Percentiles rank a stretch among this genome's conserved stretches.
These are phyloP conservation scores for Colletes latitarsis DNA, from an alignment of 1,140 invertebrate species.

Conservation along the genomic window DNA sequence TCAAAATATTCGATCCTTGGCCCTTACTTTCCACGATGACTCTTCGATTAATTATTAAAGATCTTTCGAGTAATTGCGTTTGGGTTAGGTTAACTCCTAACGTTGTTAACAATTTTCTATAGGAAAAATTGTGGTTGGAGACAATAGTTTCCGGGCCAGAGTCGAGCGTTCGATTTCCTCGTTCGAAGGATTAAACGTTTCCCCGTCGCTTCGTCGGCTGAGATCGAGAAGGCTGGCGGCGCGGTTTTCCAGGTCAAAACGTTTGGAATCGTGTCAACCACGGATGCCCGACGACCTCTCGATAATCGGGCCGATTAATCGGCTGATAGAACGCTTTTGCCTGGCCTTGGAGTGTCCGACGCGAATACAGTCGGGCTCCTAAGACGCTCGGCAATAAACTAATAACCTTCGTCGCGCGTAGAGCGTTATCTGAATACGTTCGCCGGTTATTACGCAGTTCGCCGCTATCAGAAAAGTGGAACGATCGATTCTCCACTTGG, in stretches of 20 bases:
- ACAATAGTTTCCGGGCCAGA: too few relatives aligned
- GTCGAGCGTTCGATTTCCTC: too few relatives aligned
- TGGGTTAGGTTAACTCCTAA: too few relatives aligned
- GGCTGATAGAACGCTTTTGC: slow-evolving; percentile 28
- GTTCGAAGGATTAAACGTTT: too few relatives aligned
- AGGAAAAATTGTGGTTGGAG: too few relatives aligned
- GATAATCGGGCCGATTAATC: slow-evolving; percentile 11
- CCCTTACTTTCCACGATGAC: too few relatives aligned
- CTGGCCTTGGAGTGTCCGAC: slow-evolving; percentile 34
- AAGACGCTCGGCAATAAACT: slow-evolving; percentile 46
- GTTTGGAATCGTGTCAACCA: neutral
- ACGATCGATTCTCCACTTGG: slow-evolving; percentile 58
- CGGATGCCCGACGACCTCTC: neutral
- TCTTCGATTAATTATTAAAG: too few relatives aligned
- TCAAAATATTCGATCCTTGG: too few relatives aligned
- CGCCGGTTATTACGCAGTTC: slow-evolving; percentile 54
- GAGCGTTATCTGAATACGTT: slow-evolving; percentile 58
- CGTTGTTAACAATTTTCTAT: too few relatives aligned
- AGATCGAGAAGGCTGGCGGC: neutral
- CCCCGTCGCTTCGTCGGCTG: neutral
- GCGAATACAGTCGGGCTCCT: neutral
- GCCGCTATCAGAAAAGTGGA: slow-evolving; percentile 55
- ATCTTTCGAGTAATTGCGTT: too few relatives aligned
- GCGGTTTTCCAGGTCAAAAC: slow-evolving; percentile 9
- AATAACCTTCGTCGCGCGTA: slow-evolving; percentile 47